A percentile compares a stretch with the other conserved stretches of the same genome.
phyloP scores from a whole-genome alignment of 2,113 vertebrate species.

The Sturnus vulgaris region DNA sequence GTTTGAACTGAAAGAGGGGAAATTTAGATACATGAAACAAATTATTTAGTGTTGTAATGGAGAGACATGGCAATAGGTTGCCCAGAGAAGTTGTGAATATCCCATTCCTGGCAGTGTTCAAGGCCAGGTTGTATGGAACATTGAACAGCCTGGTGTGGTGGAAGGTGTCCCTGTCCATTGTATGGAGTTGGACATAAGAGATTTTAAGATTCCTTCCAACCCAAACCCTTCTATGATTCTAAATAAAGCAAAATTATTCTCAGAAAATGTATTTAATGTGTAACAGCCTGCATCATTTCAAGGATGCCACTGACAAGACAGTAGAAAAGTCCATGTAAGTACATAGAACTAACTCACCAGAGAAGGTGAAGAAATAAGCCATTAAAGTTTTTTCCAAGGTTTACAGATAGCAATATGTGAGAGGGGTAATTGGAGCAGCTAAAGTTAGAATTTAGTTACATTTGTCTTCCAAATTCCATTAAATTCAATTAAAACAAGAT shows the following conservation, averaged over 20 bases:
- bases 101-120: neutral
- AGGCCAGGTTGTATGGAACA: neutral
- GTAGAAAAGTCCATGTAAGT: neutral
- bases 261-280: neutral
- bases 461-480: neutral
- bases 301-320: neutral
- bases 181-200: neutral
- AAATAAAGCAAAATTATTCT: neutral
- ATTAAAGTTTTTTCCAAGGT: neutral
- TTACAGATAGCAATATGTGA: neutral
- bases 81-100: neutral
- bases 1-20: neutral
- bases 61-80: neutral
- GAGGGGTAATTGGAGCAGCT: neutral
- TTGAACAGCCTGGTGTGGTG: neutral
- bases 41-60: neutral
- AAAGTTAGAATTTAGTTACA: neutral
- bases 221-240: neutral
- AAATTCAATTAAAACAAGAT: neutral
- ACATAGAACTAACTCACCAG: neutral
- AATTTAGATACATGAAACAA: neutral
- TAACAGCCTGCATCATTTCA: neutral
- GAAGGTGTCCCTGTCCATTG: neutral
- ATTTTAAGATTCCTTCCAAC: neutral
- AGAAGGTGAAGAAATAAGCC: neutral